Base-by-base conservation (phyloP, 2,113 vertebrate species). In the Phocoena sinus region DNA sequence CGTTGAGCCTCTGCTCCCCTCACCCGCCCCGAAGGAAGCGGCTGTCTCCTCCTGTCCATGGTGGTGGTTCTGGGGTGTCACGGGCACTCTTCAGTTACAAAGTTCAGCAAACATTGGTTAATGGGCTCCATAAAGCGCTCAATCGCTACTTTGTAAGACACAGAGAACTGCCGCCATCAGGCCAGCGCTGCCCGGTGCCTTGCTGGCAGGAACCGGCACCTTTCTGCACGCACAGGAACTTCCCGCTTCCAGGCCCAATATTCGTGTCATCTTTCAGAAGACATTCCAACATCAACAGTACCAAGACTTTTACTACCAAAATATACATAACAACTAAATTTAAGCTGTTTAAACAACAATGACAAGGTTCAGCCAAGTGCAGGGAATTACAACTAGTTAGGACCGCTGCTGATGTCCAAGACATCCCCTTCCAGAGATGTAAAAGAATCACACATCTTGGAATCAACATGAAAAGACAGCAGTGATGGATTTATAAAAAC, bases 171-270 rank as follows among this genome's bases (percentile, higher is more conserved):
- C 9, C 58, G 3, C 21, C 13, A 17, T n/a, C 25, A 1, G 21
- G 15, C 70, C 26, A 14, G 18, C 0, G n/a, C 9, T 8, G 1
- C 17, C 58, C 33, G 3, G 4, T 15, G 2, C 6, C 41, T 20
- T 26, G 15, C 0, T 13, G 58, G 17, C 0, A 58, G 56, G 41
- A 47, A 47, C 25, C 13, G 5, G 41, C 10, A 21, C 23, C 33
- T 38, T 90, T 23, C 36, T 3, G 83, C 63, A 44, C 63, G 20
- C 53, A 38, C 38, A 38, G 67, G 73, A 47, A 25, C 62, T 36
- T 31, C 13, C 23, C 18, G 4, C 23, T 11, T 62, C 53, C 36
- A 38, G 63, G 74, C 6, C 36, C 8, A 38, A 18, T 38, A 84
- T 76, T 6, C 53, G 58, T 6, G 60, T 26, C 11, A 13, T 6